A percentile compares a stretch with the other conserved stretches of the same genome.
phyloP scores from a whole-genome alignment of 1,140 invertebrate genomes.

The Lordiphosa mommai region DNA sequence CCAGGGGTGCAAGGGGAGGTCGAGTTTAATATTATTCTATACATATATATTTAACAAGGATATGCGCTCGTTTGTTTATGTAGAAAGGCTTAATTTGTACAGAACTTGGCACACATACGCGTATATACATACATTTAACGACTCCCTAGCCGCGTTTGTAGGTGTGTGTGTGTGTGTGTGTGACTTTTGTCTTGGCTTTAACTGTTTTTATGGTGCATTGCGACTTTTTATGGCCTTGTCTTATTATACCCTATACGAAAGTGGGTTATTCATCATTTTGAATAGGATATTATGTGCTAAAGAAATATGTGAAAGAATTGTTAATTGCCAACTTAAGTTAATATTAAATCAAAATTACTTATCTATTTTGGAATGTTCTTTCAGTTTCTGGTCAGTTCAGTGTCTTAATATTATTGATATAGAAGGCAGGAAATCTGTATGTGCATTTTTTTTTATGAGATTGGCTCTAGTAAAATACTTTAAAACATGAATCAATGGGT shows the following conservation, averaged over 20 bases:
- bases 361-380: too few relatives aligned
- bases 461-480: too few relatives aligned
- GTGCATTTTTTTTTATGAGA: too few relatives aligned
- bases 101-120: slow-evolving; percentile 13
- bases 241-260: slow-evolving; percentile 43
- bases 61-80: slow-evolving; percentile 72
- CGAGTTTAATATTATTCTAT: slow-evolving; percentile 34
- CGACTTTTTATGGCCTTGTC: slow-evolving; percentile 77
- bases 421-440: too few relatives aligned
- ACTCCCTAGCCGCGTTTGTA: slow-evolving; percentile 39
- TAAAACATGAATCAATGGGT: too few relatives aligned
- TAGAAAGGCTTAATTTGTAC: slow-evolving; percentile 77
- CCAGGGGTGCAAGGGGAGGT: slow-evolving; percentile 3
- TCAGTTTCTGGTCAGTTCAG: too few relatives aligned
- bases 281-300: not conserved
- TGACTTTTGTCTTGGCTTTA: slow-evolving; percentile 75
- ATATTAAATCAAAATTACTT: too few relatives aligned
- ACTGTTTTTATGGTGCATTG: slow-evolving; percentile 77
- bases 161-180: slow-evolving; percentile 21
- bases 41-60: slow-evolving; percentile 48
- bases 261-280: not conserved
- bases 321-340: too few relatives aligned
- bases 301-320: not conserved
- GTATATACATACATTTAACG: slow-evolving; percentile 29
- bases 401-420: too few relatives aligned